phyloP scores from a whole-genome alignment of 2,113 vertebrate genomes.

The Cyrtonyx montezumae region DNA sequence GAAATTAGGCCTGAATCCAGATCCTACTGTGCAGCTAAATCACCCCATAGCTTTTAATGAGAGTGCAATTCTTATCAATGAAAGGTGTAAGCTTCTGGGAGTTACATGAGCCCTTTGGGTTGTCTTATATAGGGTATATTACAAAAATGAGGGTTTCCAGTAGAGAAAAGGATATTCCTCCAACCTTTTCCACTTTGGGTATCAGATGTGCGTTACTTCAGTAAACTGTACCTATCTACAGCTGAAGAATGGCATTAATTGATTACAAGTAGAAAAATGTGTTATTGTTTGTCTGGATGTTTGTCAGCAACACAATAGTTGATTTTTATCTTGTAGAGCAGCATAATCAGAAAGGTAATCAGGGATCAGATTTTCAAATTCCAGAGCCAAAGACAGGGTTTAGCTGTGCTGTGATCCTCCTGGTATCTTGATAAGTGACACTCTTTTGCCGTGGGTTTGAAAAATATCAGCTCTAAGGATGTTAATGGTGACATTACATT shows the following conservation, averaged over 20 bases:
- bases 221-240: neutral
- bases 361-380: neutral
- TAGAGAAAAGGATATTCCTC: neutral
- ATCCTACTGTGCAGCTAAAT: neutral
- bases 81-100: neutral
- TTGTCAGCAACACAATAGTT: neutral
- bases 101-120: neutral
- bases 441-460: neutral
- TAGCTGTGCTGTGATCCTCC: neutral
- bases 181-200: neutral
- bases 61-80: neutral
- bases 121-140: neutral
- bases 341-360: neutral
- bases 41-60: neutral
- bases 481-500: neutral
- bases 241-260: neutral
- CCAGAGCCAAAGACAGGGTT: neutral
- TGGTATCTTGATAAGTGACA: neutral
- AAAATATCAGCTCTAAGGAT: neutral
- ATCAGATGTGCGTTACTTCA: neutral
- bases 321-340: neutral
- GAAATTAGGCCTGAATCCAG: conserved; percentile 31
- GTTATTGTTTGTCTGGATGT: neutral
- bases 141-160: neutral
- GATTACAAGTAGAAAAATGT: neutral